Conservation (phyloP, 2,888 invertebrate species). For the Sphaerophoria taeniata region DNA sequence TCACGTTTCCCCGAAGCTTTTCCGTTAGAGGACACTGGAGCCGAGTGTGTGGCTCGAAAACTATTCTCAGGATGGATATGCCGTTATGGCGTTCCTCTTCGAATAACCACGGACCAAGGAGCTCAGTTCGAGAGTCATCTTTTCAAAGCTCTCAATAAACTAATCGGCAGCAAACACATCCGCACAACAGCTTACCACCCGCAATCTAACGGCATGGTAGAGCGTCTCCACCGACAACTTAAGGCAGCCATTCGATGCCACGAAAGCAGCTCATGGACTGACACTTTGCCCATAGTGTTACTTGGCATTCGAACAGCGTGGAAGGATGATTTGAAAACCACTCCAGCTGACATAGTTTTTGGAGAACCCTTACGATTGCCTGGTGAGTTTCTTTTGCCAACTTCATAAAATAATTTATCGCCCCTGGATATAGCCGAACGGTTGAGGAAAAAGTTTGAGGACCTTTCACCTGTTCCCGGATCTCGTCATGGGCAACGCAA, state of each 20-base stretch:
- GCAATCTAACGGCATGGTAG: constrained; percentile 25
- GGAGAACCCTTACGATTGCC: no score
- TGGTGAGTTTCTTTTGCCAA: no score
- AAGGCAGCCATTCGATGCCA: not conserved
- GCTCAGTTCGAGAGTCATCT: constrained; percentile 27
- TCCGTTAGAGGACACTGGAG: constrained; percentile 20
- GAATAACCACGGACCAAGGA: constrained; percentile 6
- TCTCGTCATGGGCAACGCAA: no score
- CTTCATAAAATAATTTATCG: no score
- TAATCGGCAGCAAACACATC: constrained; percentile 7
- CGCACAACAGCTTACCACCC: constrained; percentile 8
- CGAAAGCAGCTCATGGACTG: no score
- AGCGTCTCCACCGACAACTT: constrained; percentile 20
- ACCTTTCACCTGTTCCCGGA: no score
- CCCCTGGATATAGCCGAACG: no score
- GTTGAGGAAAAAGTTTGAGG: no score
- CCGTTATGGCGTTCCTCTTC: constrained; percentile 17
- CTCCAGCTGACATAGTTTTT: no score
- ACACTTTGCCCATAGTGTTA: no score
- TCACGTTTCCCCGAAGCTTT: constrained; percentile 32
- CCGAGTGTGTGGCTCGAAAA: constrained; percentile 23
- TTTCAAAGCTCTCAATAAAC: constrained; percentile 13
- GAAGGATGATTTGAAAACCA: no score
- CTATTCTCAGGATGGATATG: constrained; percentile 7
- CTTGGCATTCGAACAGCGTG: no score